phyloP scores from a whole-genome alignment of 2,888 invertebrate genomes.

The Thalpophila matura region DNA sequence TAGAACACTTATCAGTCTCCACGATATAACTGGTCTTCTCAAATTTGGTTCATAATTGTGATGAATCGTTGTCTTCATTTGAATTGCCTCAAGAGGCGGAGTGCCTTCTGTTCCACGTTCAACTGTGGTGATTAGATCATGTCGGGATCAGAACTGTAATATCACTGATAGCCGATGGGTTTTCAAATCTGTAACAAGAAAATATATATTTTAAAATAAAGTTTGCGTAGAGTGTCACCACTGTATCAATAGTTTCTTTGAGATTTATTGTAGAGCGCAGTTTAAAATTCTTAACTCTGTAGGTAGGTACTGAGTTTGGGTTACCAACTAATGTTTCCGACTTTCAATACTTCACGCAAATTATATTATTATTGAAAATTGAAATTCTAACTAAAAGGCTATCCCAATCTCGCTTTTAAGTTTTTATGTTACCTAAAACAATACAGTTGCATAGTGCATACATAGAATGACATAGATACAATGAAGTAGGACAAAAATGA shows the following conservation, averaged over 20 bases:
- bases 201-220: conserved; percentile 18
- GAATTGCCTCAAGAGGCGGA: conserved; percentile 24
- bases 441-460: too few relatives aligned
- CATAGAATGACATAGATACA: too few relatives aligned
- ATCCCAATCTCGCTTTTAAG: too few relatives aligned
- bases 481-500: too few relatives aligned
- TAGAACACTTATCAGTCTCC: conserved; percentile 76
- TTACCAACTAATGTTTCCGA: conserved; percentile 23
- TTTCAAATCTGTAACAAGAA: conserved; percentile 56
- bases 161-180: conserved; percentile 40
- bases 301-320: conserved; percentile 1
- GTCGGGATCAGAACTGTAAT: conserved; percentile 36
- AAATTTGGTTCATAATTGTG: conserved; percentile 68
- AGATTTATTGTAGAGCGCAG: conserved; percentile 40
- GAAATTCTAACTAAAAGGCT: too few relatives aligned
- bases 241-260: conserved; percentile 43
- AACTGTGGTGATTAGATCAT: conserved; percentile 37
- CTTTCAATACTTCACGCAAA: too few relatives aligned
- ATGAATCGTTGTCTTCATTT: conserved; percentile 68
- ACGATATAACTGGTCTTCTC: conserved; percentile 70
- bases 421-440: too few relatives aligned
- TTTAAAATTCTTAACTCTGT: conserved; percentile 33
- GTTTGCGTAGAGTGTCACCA: conserved; percentile 34
- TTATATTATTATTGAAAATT: too few relatives aligned
- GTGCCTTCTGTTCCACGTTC: conserved; percentile 25